phyloP scores from a whole-genome alignment of 2,797 vertebrate species.

The Chiroxiphia lanceolata region DNA sequence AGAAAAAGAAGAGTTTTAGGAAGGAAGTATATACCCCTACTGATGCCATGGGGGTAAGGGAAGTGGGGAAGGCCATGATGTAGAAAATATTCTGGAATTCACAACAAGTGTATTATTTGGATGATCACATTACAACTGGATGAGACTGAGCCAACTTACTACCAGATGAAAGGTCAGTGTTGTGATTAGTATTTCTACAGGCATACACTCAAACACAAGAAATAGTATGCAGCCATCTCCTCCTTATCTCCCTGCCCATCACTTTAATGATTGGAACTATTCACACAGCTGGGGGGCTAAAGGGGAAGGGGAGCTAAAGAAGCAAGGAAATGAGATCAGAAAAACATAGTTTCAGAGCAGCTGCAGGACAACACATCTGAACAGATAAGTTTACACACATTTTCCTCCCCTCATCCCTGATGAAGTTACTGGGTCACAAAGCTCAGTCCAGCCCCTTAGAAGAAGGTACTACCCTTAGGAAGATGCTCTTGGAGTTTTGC shows the following conservation, averaged over 20 bases:
- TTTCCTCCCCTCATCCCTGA: background rate
- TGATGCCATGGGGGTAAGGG: background rate
- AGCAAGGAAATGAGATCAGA: background rate
- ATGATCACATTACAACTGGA: background rate
- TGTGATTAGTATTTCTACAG: background rate
- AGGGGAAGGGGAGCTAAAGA: background rate
- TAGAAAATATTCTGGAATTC: background rate
- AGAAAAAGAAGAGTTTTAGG: background rate
- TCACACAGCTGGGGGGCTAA: background rate
- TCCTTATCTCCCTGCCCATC: background rate
- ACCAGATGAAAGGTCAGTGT: background rate
- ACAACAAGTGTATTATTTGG: background rate
- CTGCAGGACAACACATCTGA: background rate
- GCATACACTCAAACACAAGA: background rate
- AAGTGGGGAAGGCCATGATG: too few species aligned
- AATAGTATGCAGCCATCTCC: background rate
- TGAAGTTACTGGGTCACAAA: background rate
- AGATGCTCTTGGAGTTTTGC: background rate
- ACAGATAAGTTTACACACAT: accelerated
- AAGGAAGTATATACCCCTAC: background rate
- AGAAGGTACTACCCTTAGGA: background rate
- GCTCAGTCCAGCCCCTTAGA: background rate
- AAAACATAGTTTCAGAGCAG: background rate
- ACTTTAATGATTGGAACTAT: background rate
- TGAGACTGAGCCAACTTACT: background rate